A percentile compares a stretch with the other conserved stretches of the same genome.
Evolutionary conservation across 1,140 invertebrate species (phyloP).

Genomic region (Wasmannia auropunctata): DNA sequence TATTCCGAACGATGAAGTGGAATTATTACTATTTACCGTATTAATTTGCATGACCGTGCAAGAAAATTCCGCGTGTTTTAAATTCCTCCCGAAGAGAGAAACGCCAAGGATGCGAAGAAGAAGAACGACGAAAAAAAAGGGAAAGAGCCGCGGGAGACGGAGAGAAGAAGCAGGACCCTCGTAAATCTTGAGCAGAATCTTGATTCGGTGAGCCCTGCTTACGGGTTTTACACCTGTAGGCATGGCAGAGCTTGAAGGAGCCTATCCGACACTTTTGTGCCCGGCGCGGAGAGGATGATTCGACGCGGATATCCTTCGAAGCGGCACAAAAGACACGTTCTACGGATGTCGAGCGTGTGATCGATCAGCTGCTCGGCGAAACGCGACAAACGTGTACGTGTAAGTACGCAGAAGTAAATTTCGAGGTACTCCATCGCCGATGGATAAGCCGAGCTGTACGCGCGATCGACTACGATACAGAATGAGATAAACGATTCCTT

Average conservation of each 20-base stretch:
- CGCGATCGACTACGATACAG: constrained; percentile 24
- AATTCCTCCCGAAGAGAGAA: not conserved
- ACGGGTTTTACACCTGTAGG: constrained; percentile 73
- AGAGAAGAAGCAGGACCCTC: constrained; percentile 62
- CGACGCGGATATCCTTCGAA: constrained; percentile 31
- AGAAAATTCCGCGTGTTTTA: not conserved
- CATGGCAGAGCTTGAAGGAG: not conserved
- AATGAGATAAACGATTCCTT: not conserved
- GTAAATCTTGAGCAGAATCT: constrained; percentile 78
- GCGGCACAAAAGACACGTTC: constrained; percentile 41
- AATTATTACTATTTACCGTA: constrained; percentile 80
- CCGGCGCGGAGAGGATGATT: constrained; percentile 25
- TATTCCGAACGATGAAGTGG: constrained; percentile 75
- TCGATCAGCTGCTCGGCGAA: constrained; percentile 56
- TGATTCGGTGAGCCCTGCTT: constrained; percentile 76
- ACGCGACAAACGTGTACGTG: not conserved
- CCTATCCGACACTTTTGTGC: constrained; percentile 26
- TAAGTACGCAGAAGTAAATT: constrained; percentile 41
- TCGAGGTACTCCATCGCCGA: not conserved
- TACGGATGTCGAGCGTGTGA: constrained; percentile 47
- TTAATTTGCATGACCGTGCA: constrained; percentile 76
- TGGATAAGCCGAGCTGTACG: not conserved
- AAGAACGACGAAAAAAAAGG: not conserved
- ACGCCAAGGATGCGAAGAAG: not conserved
- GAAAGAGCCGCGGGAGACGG: constrained; percentile 38